phyloP scores from a whole-genome alignment of 2,113 vertebrate species.

The Motacilla alba region DNA sequence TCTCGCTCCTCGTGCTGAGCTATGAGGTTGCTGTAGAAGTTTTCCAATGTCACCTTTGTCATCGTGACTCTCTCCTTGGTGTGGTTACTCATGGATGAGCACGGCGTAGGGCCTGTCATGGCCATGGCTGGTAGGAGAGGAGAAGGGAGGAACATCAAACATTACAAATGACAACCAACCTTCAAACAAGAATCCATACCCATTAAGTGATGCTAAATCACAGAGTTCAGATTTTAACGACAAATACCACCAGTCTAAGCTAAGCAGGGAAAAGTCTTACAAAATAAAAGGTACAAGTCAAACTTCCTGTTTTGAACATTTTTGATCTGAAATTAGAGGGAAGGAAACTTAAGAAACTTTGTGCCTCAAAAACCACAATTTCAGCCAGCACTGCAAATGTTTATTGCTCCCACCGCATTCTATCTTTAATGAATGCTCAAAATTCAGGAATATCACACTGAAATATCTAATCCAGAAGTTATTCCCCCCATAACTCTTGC shows the following conservation, averaged over 20 bases:
- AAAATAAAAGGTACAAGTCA: conserved; percentile 40
- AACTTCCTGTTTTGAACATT: conserved; percentile 64
- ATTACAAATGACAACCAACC: background rate
- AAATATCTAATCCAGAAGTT: background rate
- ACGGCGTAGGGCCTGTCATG: conserved; percentile 92
- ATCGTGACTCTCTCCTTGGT: conserved; percentile 97
- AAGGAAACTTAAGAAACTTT: conserved; percentile 51
- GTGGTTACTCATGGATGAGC: conserved; percentile 96
- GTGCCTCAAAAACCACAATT: conserved; percentile 15
- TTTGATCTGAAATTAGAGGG: conserved; percentile 45
- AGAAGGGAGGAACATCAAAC: background rate
- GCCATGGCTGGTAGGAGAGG: conserved; percentile 84
- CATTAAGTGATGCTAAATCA: background rate
- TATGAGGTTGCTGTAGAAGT: conserved; percentile 98
- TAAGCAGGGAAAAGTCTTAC: background rate
- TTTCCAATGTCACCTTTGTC: conserved; percentile 97
- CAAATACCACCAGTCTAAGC: background rate
- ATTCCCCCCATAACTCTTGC: background rate
- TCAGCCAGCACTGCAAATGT: background rate
- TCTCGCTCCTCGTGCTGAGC: conserved; percentile 95
- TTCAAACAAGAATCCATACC: background rate
- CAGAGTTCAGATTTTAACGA: background rate
- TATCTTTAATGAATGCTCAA: background rate
- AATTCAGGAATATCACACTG: background rate
- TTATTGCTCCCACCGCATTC: background rate